Conservation (phyloP, 1,140 invertebrate species). For the Drosophila kanapiae region DNA sequence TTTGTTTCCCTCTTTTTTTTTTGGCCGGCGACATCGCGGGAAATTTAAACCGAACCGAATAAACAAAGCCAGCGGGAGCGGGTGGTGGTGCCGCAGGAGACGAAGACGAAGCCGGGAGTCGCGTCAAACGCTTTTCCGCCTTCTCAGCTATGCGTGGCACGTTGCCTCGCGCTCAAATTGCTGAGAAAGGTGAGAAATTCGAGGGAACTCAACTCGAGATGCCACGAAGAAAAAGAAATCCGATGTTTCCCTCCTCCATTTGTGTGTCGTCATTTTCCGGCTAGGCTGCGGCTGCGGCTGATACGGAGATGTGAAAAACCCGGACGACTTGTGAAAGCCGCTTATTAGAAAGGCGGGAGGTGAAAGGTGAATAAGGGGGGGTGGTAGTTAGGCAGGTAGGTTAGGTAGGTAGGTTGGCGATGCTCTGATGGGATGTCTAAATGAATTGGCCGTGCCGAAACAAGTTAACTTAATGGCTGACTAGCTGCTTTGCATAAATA, state of each 20-base stretch:
- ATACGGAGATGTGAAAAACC: constrained; percentile 45
- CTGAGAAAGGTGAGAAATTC: constrained; percentile 57
- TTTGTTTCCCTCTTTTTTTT: constrained; percentile 16
- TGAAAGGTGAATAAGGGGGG: not conserved
- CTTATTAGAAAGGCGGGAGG: constrained; percentile 20
- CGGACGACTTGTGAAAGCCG: constrained; percentile 38
- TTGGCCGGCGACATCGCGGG: constrained; percentile 38
- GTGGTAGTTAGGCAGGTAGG: not conserved
- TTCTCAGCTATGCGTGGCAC: constrained; percentile 59
- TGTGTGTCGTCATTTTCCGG: constrained; percentile 35
- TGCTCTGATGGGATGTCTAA: constrained; percentile 10
- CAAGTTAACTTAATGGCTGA: constrained; percentile 48
- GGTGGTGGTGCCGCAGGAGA: not conserved
- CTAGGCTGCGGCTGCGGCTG: constrained; percentile 22
- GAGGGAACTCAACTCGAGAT: constrained; percentile 50
- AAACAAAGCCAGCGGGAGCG: constrained; percentile 33
- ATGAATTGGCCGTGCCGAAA: constrained; percentile 43
- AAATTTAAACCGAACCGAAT: constrained; percentile 43
- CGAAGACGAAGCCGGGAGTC: constrained; percentile 17
- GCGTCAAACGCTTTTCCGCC: constrained; percentile 48
- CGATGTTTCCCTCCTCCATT: constrained; percentile 25
- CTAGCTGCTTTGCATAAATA: constrained; percentile 46
- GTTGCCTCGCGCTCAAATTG: constrained; percentile 41
- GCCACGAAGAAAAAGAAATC: constrained; percentile 35
- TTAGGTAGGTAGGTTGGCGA: not conserved